A percentile compares a stretch with the other conserved stretches of the same genome.
Conservation (phyloP, 2,797 vertebrate genomes). For the Coregonus sp. region DNA sequence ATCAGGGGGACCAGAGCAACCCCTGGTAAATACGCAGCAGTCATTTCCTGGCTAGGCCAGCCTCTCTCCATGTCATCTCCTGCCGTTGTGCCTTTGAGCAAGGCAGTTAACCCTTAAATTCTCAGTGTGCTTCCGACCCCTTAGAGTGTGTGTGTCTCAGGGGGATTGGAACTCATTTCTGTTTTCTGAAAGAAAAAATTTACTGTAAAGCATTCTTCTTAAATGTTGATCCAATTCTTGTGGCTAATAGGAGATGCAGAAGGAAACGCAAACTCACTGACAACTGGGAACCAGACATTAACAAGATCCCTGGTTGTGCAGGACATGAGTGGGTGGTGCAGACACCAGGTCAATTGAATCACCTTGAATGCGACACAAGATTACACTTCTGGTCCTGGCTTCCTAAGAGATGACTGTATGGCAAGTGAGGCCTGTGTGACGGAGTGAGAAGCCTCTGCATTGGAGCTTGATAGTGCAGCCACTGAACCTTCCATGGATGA, state of each 20-base stretch:
- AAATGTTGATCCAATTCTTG: neutral
- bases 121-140: neutral
- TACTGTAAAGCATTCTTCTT: neutral
- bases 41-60: neutral
- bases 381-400: neutral
- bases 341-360: too few relatives aligned
- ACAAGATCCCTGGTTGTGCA: too few relatives aligned
- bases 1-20: neutral
- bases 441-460: neutral
- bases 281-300: too few relatives aligned
- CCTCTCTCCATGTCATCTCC: neutral
- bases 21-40: neutral
- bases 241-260: too few relatives aligned
- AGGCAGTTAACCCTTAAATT: neutral
- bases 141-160: neutral
- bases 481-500: neutral
- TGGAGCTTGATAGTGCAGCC: neutral
- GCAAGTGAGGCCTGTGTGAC: neutral
- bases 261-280: too few relatives aligned
- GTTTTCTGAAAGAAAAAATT: neutral
- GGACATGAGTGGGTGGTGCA: too few relatives aligned
- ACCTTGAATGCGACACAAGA: neutral
- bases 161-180: neutral
- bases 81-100: neutral
- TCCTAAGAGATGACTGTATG: neutral